A percentile compares a stretch with the other conserved stretches of the same genome.
phyloP scores from a whole-genome alignment of 2,888 invertebrate genomes.

The Diarsia rubi region DNA sequence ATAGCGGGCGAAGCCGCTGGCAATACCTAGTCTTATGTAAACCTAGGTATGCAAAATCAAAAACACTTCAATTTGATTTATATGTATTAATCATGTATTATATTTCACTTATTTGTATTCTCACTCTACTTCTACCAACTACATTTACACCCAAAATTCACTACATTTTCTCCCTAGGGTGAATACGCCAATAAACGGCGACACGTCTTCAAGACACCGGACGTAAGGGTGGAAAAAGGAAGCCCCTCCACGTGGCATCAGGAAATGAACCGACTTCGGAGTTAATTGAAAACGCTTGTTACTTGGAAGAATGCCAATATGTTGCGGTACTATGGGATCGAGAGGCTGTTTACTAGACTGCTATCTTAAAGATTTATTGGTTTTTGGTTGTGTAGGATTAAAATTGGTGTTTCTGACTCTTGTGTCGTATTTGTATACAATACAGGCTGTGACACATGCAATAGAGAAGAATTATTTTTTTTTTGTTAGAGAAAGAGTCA shows the following conservation, averaged over 20 bases:
- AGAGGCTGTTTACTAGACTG: constrained; percentile 13
- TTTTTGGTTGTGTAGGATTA: not conserved
- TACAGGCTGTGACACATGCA: not conserved
- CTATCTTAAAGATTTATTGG: not conserved
- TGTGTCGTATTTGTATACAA: not conserved
- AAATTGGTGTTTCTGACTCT: not conserved
- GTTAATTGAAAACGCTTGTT: constrained; percentile 68
- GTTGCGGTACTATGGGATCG: constrained; percentile 25
- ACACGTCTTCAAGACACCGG: constrained; percentile 59
- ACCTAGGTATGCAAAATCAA: too few species aligned
- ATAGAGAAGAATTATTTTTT: not conserved
- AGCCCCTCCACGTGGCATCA: constrained; percentile 49
- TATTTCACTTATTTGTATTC: not conserved
- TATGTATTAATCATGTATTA: not conserved
- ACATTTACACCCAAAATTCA: not conserved
- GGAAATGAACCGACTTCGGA: constrained; percentile 65
- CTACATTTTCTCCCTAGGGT: constrained; percentile 24
- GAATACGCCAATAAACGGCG: constrained; percentile 40
- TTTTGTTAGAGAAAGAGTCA: not conserved
- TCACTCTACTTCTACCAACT: not conserved
- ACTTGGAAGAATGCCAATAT: constrained; percentile 54
- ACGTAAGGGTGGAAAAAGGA: constrained; percentile 63
- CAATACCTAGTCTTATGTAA: too few species aligned
- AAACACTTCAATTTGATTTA: too few species aligned
- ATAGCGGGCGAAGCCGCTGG: too few species aligned